A percentile compares a stretch with the other conserved stretches of the same genome.
phyloP scores from a whole-genome alignment of 2,113 vertebrate genomes.

The Pycnonotus jocosus region DNA sequence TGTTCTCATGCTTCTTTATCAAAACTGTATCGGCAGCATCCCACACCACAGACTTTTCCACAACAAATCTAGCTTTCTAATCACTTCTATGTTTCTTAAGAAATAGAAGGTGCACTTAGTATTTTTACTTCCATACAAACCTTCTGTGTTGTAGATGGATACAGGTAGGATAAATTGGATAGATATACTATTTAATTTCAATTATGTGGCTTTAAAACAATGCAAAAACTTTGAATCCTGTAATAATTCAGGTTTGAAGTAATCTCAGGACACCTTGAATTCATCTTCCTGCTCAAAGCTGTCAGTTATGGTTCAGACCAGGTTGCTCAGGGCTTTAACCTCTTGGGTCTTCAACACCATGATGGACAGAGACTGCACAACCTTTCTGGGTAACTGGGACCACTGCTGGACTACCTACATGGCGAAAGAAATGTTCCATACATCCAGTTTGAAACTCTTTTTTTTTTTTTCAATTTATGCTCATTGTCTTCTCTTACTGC shows the following conservation, averaged over 20 bases:
- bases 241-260: neutral
- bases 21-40: neutral
- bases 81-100: neutral
- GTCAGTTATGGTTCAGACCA: neutral
- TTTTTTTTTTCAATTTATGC: neutral
- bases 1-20: neutral
- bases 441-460: neutral
- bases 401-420: too few relatives aligned
- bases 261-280: neutral
- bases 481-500: neutral
- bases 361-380: neutral
- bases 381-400: neutral
- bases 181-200: neutral
- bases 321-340: neutral
- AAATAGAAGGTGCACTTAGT: neutral
- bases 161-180: neutral
- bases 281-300: neutral
- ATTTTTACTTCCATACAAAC: neutral
- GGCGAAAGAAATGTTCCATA: neutral
- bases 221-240: neutral
- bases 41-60: neutral
- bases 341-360: neutral
- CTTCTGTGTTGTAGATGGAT: neutral
- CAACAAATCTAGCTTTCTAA: neutral
- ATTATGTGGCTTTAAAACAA: neutral